Evolutionary conservation across 2,888 invertebrate species (phyloP), one percentile per base, ranked within the genome.

Genomic region (Phasia obesa): DNA sequence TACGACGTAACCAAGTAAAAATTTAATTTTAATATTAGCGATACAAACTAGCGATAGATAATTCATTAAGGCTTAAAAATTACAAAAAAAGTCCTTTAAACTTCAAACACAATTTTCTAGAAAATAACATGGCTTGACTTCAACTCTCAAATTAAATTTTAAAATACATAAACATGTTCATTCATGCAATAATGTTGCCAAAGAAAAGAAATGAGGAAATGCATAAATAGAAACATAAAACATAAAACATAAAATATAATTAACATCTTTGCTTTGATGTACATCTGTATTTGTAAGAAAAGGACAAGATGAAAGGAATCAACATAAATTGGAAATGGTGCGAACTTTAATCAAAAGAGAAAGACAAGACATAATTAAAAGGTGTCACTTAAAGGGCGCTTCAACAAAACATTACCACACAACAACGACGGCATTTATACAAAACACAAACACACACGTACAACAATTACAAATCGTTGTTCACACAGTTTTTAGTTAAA

Each of bases 311-410:
- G 65, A 79, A 70, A 83, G 65, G 64, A 35, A 35, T 35, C 65
- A n/a, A n/a, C n/a, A 71, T 65, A 70, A 78, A 82, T 82, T 71
- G 59, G 38, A 75, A 75, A 35, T 70, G 31, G 31, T 51, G 51
- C 23, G 25, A 27, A 31, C 42, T 70, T 70, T 64, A 75, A 70
- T 75, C 70, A 53, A 53, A 62, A 70, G 13, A 44, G 13, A 65
- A 49, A 47, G 65, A 42, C 73, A 49, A 47, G 65, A 42, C 73
- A 70, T 76, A 83, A 83, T 83, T 79, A 83, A 83, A 79, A 83
- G 79, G 79, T 83, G 75, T 79, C 71, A 83, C 70, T 67, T 71
- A 67, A 79, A 76, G 71, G 79, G 57, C 60, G 53, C 60, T 75
- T 62, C n/a, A 75, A 47, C 47, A 42, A 65, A 75, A 79, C 59